Percentiles rank a stretch among this genome's conserved stretches.
Conservation (phyloP, 2,888 invertebrate species). For the Scaptomyza flava region DNA sequence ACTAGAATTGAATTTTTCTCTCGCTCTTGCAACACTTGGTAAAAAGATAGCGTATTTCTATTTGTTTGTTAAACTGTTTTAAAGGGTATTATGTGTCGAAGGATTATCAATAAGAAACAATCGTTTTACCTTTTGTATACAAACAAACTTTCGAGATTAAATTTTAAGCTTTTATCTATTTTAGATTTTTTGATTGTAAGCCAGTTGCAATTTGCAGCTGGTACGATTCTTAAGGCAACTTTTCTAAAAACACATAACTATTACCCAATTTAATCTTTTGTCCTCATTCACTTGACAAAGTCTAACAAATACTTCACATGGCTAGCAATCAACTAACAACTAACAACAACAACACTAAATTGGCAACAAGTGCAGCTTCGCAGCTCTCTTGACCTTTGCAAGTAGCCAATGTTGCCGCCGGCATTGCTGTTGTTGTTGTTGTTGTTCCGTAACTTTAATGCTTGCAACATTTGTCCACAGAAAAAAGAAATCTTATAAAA, state of each 20-base stretch:
- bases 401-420: slow-evolving; percentile 37
- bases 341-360: slow-evolving; percentile 5
- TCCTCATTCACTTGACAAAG: slow-evolving; percentile 49
- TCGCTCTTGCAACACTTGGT: background rate
- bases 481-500: too few relatives aligned
- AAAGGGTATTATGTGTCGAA: background rate
- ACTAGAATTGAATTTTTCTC: too few relatives aligned
- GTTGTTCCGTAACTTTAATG: slow-evolving; percentile 12
- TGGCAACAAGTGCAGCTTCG: slow-evolving; percentile 53
- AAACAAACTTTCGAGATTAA: too few relatives aligned
- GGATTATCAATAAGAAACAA: background rate
- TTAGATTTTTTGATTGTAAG: too few relatives aligned
- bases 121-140: background rate
- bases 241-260: background rate
- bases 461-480: too few relatives aligned
- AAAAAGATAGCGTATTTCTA: background rate
- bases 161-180: too few relatives aligned
- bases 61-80: background rate
- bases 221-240: background rate
- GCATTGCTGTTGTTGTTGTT: slow-evolving; percentile 18
- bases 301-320: slow-evolving; percentile 53
- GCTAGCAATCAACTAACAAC: slow-evolving; percentile 28
- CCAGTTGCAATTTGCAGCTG: background rate
- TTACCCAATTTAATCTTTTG: slow-evolving; percentile 6
- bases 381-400: slow-evolving; percentile 68